These are phyloP conservation scores for Periphyllus acericola DNA, from an alignment of 2,888 invertebrate species.

Conservation along the genomic window DNA sequence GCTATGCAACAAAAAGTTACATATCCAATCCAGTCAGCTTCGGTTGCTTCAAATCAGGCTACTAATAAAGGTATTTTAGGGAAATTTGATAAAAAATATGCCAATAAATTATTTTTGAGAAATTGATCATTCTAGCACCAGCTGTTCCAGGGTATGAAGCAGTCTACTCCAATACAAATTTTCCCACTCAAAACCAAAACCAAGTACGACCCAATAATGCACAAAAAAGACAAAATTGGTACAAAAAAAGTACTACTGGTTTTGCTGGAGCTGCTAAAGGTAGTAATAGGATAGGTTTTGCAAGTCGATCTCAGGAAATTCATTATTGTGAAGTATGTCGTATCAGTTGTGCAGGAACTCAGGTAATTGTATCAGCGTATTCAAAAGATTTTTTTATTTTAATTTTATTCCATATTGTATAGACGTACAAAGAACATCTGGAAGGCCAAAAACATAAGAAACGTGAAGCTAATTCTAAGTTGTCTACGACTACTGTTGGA, in stretches of 20 bases:
- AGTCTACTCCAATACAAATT: conserved; percentile 60
- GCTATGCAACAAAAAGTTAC: conserved; percentile 61
- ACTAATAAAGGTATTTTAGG: conserved; percentile 48
- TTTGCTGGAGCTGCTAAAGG: conserved; percentile 57
- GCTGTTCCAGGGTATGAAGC: conserved; percentile 60
- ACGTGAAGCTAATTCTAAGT: conserved; percentile 88
- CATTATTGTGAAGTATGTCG: conserved; percentile 99
- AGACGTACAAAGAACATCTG: conserved; percentile 94
- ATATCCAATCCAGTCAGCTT: conserved; percentile 49
- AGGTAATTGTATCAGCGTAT: conserved; percentile 69
- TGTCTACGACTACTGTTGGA: conserved; percentile 68
- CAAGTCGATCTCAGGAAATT: conserved; percentile 83
- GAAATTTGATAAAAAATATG: too few relatives aligned
- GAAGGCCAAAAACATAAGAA: conserved; percentile 99
- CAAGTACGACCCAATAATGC: conserved; percentile 57
- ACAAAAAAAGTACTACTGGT: conserved; percentile 47
- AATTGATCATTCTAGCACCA: conserved; percentile 18
- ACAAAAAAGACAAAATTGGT: conserved; percentile 59
- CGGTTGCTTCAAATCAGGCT: conserved; percentile 47
- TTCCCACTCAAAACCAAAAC: conserved; percentile 63
- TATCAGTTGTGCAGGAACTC: conserved; percentile 95
- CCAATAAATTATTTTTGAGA: neutral
- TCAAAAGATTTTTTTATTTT: neutral
- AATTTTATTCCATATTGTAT: neutral
- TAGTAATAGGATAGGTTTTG: conserved; percentile 66